phyloP scores from a whole-genome alignment of 1,140 invertebrate genomes.

The Heliconius himera region DNA sequence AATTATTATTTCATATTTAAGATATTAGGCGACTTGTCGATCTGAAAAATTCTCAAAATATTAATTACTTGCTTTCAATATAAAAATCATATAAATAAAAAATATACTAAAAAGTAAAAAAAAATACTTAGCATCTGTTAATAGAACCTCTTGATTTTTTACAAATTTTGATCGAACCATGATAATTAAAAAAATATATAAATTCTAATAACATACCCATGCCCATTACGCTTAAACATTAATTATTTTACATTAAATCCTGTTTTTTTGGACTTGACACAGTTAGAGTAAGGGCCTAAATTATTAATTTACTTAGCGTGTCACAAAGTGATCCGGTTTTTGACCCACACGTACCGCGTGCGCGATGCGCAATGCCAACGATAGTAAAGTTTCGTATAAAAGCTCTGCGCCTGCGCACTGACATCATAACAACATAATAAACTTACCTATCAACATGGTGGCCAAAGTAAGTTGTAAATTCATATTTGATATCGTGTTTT shows the following conservation, averaged over 20 bases:
- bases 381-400: slow-evolving; percentile 53
- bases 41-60: no score
- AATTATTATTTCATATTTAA: no score
- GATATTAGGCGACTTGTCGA: no score
- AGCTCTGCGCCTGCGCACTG: slow-evolving; percentile 41
- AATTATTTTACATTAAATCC: neutral
- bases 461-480: slow-evolving; percentile 56
- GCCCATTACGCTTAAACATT: neutral
- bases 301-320: slow-evolving; percentile 14
- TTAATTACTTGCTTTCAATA: no score
- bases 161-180: no score
- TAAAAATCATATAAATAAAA: no score
- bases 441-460: slow-evolving; percentile 59
- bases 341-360: slow-evolving; percentile 38
- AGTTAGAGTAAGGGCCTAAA: slow-evolving; percentile 27
- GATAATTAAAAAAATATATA: neutral
- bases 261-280: slow-evolving; percentile 32
- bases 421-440: slow-evolving; percentile 55
- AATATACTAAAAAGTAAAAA: no score
- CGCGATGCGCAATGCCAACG: slow-evolving; percentile 36
- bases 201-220: neutral
- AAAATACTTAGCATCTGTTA: no score
- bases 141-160: no score
- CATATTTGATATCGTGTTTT: neutral
- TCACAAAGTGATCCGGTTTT: slow-evolving; percentile 54